These are phyloP conservation scores for Euleptes europaea DNA, from an alignment of 2,113 vertebrate species.

Conservation along the genomic window DNA sequence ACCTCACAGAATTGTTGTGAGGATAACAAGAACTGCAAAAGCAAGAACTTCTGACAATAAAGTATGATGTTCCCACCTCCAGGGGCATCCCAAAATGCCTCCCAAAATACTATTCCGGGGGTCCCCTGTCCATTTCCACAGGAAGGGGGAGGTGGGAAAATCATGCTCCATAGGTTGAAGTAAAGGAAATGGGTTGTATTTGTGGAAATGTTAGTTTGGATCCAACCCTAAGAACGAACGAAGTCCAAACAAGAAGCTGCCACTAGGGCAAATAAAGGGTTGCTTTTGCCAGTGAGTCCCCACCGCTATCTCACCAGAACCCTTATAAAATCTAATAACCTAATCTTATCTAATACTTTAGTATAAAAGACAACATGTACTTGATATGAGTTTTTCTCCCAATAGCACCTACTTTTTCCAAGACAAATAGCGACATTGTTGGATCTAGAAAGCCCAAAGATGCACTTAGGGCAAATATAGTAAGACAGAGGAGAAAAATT, in stretches of 20 bases:
- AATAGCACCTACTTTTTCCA: conserved; percentile 79
- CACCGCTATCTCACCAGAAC: neutral
- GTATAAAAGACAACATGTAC: neutral
- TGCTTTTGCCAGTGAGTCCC: neutral
- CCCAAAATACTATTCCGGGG: no score
- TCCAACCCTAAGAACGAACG: neutral
- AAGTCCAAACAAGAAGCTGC: neutral
- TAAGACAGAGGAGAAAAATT: conserved; percentile 80
- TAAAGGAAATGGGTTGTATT: no score
- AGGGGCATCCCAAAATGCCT: no score
- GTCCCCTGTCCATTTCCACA: no score
- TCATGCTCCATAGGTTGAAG: no score
- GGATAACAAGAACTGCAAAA: no score
- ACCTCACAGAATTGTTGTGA: no score
- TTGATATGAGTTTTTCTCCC: neutral
- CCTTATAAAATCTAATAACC: neutral
- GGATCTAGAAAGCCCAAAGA: conserved; percentile 91
- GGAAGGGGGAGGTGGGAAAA: no score
- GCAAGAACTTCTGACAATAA: no score
- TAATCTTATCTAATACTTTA: neutral
- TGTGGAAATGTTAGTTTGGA: no score
- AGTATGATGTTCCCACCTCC: no score
- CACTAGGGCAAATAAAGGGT: neutral
- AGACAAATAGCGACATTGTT: conserved; percentile 89
- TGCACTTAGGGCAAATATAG: conserved; percentile 83